phyloP scores from a whole-genome alignment of 2,113 vertebrate species.

The Dinomys branickii region DNA sequence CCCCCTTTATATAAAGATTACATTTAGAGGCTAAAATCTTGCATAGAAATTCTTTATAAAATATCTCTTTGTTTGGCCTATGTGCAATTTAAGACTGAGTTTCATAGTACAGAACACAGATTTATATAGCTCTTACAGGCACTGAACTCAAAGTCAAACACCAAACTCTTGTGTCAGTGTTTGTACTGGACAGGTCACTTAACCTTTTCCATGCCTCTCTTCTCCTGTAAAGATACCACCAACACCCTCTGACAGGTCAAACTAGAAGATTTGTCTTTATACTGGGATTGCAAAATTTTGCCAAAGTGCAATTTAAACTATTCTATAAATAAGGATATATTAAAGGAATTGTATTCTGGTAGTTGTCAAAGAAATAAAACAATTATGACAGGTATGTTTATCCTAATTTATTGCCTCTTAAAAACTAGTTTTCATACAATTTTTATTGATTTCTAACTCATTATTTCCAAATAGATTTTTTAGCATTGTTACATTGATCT shows the following conservation, averaged over 20 bases:
- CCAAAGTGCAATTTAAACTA: slow-evolving; percentile 45
- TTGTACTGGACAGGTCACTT: slow-evolving; percentile 19
- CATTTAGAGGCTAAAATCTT: slow-evolving; percentile 13
- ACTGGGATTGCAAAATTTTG: slow-evolving; percentile 39
- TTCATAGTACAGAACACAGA: slow-evolving; percentile 22
- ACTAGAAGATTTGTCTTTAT: slow-evolving; percentile 17
- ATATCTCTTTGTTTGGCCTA: background rate
- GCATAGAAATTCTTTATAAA: slow-evolving; percentile 16
- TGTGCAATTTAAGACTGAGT: slow-evolving; percentile 24
- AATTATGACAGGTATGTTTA: background rate
- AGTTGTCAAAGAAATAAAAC: slow-evolving; percentile 2
- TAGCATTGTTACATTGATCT: background rate
- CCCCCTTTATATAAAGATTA: background rate
- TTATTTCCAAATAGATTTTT: slow-evolving; percentile 47
- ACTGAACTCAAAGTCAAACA: slow-evolving; percentile 30
- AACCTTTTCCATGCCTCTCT: background rate
- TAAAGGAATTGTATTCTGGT: background rate
- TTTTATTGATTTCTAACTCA: slow-evolving; percentile 57
- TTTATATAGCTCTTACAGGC: slow-evolving; percentile 54
- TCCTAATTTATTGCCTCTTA: background rate
- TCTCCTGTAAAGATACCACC: background rate
- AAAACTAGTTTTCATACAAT: slow-evolving; percentile 37
- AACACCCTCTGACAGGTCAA: background rate
- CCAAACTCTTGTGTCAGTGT: background rate
- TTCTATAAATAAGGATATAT: background rate